Evolutionary conservation across 2,113 vertebrate species (phyloP).

Genomic region (Saccopteryx leptura): DNA sequence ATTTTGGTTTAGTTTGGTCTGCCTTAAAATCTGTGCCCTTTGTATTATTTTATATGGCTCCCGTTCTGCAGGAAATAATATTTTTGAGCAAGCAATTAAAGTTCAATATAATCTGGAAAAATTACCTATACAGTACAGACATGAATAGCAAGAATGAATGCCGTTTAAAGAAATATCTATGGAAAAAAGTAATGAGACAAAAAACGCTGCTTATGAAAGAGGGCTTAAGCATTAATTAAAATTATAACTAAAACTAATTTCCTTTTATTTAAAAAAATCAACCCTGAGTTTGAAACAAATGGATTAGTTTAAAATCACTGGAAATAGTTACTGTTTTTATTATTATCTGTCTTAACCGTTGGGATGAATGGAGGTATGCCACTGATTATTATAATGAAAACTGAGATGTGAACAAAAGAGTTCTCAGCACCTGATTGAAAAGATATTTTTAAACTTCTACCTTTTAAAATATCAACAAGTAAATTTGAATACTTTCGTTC

Average conservation of each 20-base stretch:
- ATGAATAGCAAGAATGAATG: neutral
- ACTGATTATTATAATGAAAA: neutral
- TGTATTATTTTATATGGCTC: neutral
- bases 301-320: neutral
- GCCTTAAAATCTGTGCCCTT: neutral
- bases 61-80: neutral
- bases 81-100: neutral
- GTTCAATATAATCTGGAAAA: neutral
- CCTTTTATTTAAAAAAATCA: neutral
- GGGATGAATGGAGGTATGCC: neutral
- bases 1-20: neutral
- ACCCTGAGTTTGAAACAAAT: neutral
- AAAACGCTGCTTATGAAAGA: neutral
- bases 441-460: neutral
- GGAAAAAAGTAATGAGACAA: neutral
- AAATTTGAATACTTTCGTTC: neutral
- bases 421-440: neutral
- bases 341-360: constrained; percentile 24
- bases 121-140: neutral
- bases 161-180: neutral
- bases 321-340: neutral
- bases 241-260: constrained; percentile 26
- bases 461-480: neutral
- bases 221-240: constrained; percentile 15
- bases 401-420: neutral